A percentile compares a stretch with the other conserved stretches of the same genome.
phyloP scores from a whole-genome alignment of 2,797 vertebrate genomes.

The Liparis tanakae region DNA sequence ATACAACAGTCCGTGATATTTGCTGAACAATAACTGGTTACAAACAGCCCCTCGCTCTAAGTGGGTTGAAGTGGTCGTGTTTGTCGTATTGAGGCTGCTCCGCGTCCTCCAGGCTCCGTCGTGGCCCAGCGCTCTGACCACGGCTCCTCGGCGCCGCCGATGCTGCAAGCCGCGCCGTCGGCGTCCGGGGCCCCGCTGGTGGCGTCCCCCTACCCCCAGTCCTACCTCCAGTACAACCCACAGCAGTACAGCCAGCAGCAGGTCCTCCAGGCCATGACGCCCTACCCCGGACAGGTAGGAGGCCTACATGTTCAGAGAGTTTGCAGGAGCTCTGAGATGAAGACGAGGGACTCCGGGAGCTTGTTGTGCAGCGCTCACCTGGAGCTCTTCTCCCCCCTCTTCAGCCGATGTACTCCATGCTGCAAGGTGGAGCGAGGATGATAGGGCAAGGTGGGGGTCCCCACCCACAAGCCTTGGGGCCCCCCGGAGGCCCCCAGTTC shows the following conservation, averaged over 20 bases:
- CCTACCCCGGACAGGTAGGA: conserved; percentile 89
- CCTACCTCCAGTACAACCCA: conserved; percentile 90
- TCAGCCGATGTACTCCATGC: conserved; percentile 91
- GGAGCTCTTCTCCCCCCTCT: not conserved
- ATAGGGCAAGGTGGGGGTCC: conserved; percentile 85
- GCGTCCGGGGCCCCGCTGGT: conserved; percentile 89
- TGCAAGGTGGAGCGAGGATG: conserved; percentile 90
- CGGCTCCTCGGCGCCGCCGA: conserved; percentile 84
- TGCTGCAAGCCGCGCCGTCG: conserved; percentile 88
- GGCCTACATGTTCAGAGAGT: not conserved
- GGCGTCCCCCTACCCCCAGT: conserved; percentile 89
- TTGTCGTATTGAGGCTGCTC: conserved; percentile 14
- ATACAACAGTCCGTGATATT: no score
- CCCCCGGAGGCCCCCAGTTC: conserved; percentile 89
- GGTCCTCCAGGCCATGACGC: conserved; percentile 91
- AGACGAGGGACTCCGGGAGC: not conserved
- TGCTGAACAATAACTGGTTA: not conserved
- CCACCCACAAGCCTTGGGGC: conserved; percentile 89
- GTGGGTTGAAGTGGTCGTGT: not conserved
- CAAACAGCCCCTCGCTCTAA: not conserved
- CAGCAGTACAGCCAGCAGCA: conserved; percentile 83
- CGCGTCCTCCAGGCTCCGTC: conserved; percentile 81
- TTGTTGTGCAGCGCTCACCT: not conserved
- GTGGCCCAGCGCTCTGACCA: conserved; percentile 88
- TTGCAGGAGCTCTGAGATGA: not conserved